Evolutionary conservation across 2,888 invertebrate species (phyloP).

Genomic region (Amphipoea lucens): DNA sequence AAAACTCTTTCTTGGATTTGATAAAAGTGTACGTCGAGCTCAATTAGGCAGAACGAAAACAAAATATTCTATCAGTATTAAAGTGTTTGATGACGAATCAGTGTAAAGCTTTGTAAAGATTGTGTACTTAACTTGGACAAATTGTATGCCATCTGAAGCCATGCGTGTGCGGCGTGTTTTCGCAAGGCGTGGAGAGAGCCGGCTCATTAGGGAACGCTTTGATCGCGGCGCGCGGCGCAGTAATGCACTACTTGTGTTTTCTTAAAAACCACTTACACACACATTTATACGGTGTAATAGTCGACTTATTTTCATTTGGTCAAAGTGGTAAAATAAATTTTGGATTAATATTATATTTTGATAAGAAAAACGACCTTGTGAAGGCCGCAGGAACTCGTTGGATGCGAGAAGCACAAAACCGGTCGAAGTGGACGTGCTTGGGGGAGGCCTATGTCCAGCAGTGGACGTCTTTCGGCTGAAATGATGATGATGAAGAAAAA

Average conservation of each 20-base stretch:
- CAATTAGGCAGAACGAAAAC: slow-evolving; percentile 8
- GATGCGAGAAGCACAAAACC: too few species aligned
- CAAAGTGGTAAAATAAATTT: slow-evolving; percentile 23
- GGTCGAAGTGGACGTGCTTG: too few species aligned
- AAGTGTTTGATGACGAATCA: slow-evolving; percentile 39
- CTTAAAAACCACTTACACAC: slow-evolving; percentile 60
- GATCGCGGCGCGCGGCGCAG: slow-evolving; percentile 58
- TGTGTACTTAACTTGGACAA: slow-evolving; percentile 39
- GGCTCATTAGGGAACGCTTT: slow-evolving; percentile 73
- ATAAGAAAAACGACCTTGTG: background rate
- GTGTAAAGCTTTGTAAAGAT: slow-evolving; percentile 7
- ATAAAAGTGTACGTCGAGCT: background rate
- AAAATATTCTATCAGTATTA: background rate
- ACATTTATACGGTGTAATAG: slow-evolving; percentile 34
- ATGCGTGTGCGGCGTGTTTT: slow-evolving; percentile 36
- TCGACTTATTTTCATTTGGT: slow-evolving; percentile 43
- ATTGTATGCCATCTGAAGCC: slow-evolving; percentile 39
- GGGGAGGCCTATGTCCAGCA: too few species aligned
- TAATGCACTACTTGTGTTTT: slow-evolving; percentile 72
- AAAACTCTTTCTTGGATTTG: background rate
- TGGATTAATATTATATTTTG: slow-evolving; percentile 12
- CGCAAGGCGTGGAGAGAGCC: slow-evolving; percentile 46
- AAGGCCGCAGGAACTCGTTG: too few species aligned
- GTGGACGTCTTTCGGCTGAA: too few species aligned
- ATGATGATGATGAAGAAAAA: too few species aligned